Percentiles rank a stretch among this genome's conserved stretches.
Evolutionary conservation across 1,140 invertebrate species (phyloP).

Genomic region (Planococcus citri): DNA sequence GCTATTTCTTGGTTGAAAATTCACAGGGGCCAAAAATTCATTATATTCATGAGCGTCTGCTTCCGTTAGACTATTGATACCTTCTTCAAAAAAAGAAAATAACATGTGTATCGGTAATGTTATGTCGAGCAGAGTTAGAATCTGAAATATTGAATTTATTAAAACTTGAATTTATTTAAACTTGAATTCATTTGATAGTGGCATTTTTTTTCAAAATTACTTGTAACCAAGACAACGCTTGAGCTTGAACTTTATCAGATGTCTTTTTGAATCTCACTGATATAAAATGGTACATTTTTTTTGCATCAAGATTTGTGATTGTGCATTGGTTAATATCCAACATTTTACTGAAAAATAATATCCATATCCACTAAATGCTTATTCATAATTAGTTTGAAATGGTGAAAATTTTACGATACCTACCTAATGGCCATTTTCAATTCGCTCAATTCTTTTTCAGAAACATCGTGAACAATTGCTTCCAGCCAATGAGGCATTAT

Average conservation of each 20-base stretch:
- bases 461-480: constrained; percentile 87
- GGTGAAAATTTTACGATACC: constrained; percentile 12
- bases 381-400: too few relatives aligned
- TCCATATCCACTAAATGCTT: constrained; percentile 8
- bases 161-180: too few relatives aligned
- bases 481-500: constrained; percentile 99
- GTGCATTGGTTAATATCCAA: constrained; percentile 85
- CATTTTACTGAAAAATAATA: constrained; percentile 61
- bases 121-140: constrained; percentile 77
- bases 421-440: constrained; percentile 79
- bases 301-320: constrained; percentile 81
- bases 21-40: neutral
- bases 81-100: constrained; percentile 78
- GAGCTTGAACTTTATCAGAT: constrained; percentile 75
- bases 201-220: constrained; percentile 35
- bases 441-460: constrained; percentile 79
- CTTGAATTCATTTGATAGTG: neutral
- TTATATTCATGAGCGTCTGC: neutral
- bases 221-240: constrained; percentile 91
- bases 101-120: constrained; percentile 71
- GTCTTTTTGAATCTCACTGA: constrained; percentile 72
- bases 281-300: constrained; percentile 92
- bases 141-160: constrained; percentile 39
- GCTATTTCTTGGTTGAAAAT: neutral
- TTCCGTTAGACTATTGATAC: constrained; percentile 51